Base-by-base conservation (phyloP, 1,140 invertebrate species). In the Rhopalosiphum maidis region DNA sequence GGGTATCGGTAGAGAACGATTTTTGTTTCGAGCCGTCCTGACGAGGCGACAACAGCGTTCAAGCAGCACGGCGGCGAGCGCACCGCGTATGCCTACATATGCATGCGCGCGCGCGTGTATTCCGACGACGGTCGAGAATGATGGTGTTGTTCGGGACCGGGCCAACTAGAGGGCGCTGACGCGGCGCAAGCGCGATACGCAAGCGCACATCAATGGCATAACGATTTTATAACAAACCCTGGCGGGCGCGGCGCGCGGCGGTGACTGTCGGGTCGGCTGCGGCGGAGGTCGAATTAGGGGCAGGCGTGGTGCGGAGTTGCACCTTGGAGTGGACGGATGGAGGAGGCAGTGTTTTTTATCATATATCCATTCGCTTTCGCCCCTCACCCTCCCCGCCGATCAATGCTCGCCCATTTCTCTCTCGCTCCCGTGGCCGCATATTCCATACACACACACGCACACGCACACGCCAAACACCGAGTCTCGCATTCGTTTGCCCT, bases 221-320 rank as follows among this genome's bases (percentile, higher is more conserved):
- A 89, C 87, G 87, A 91, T 91, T 91, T 68, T 77, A 91, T 51
- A 82, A 82, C 46, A 54, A 51, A 37, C 68, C 90, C 43, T 23
- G n/a, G 60, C 37, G 91, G 46, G 41, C 90, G 77, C 91, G 46
- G 37, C 90, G 51, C 90, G 77, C 91, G 46, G 37, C 90, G 51
- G 37, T 25, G 37, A 5, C 37, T 37, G 9, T 48, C 90, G 37
- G 41, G 60, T 68, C 55, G 30, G 22, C n/a, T 35, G 25, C 21
- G 55, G 23, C 23, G 83, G 41, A 21, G 46, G n/a, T 23, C 37
- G 77, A 48, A 77, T 18, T 37, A 22, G 46, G 15, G 22, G n/a
- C 87, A 48, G 87, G n/a, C n/a, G 37, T 25, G 89, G 88, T 41
- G 48, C 21, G 87, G 87, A 43, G 87, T n/a, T 89, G 25, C 87